Base-by-base conservation (phyloP, 1,140 invertebrate species). In the Achatina immaculata region DNA sequence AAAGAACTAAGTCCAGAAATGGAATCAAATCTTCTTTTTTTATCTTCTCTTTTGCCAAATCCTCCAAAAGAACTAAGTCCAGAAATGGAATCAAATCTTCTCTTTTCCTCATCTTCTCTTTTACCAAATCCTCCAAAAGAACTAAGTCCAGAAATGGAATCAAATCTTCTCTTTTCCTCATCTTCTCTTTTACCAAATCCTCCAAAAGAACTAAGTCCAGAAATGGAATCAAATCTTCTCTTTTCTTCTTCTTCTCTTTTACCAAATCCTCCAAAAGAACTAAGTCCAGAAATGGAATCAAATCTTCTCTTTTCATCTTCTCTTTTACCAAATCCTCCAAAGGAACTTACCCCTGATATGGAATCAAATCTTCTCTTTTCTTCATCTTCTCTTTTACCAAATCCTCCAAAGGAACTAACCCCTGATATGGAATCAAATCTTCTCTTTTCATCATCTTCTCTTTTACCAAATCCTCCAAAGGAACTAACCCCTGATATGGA, bases 171-270 rank as follows among this genome's bases (percentile, higher is more conserved):
- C 21, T 55, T 55, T 55, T 55, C 48, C 24, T 55, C 48, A 55
- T 55, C 48, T 55, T 55, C 48, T 55, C 48, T 55, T 55, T 55
- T 55, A 19, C 48, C 48, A 55, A 55, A 55, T 55, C 48, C 48
- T 55, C 48, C 48, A 55, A 55, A 55, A 3, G 48, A 19, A 55
- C 48, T 55, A 19, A 55, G 16, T 55, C 48, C 48, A 55, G 48
- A 55, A 9, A 55, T 55, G 21, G 48, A 55, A 55, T 55, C 48
- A 21, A 55, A 55, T 19, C 48, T 55, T 21, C 48, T 55, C 24
- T 55, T 55, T 19, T 55, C 48, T 19, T 55, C 48, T 55, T 55
- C 48, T 55, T 55, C 48, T 55, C 48, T 55, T 55, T 55, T 55
- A 19, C 48, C 48, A 55, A 55, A 55, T 55, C 48, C 48, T 55